Evolutionary conservation across 2,797 vertebrate species (phyloP), one percentile per base, ranked within the genome.

Genomic region (Neopelma chrysocephalum): DNA sequence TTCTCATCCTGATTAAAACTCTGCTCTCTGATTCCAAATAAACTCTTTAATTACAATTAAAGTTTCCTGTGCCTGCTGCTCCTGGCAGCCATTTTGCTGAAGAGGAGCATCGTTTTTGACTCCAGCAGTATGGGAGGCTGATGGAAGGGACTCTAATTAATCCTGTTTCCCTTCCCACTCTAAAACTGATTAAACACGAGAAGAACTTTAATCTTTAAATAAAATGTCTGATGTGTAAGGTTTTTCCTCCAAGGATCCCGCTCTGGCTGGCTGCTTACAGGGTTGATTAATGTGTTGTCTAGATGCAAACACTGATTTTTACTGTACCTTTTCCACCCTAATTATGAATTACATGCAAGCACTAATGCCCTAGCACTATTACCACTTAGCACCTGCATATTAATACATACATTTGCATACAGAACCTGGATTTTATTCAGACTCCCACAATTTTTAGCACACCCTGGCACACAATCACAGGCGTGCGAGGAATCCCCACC

Each of bases 181-280:
- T 73, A 68, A 95, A 97, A 97, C 88, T 89, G 89, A 97, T 97
- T 97, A 95, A 96, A 95, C 75, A 90, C 2, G 4, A 58, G 68
- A 70, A 92, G 80, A 97, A 96, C 95, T 97, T 97, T 93, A 97
- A 95, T 97, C 94, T 96, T 97, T 97, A 96, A 97, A 91, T 89
- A 96, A 96, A 95, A 90, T 54, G 53, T 83, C 69, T 94, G 84
- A 93, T 92, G 84, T 87, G 36, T 38, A 77, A 94, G 64, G 47
- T 42, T 90, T 91, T 96, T 95, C 57, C 93, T 97, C 87, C 58
- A 78, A 92, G 89, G 94, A 93, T 91, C 80, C 45, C 1, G 1
- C 78, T 89, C 61, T 87, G 58, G 62, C 62, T 91, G 87, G 38
- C 92, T 96, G 76, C 76, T 96, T 92, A 92, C 72, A 71, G 27